Evolutionary conservation across 1,140 invertebrate genomes (phyloP).

Genomic region (Ladona fulva): DNA sequence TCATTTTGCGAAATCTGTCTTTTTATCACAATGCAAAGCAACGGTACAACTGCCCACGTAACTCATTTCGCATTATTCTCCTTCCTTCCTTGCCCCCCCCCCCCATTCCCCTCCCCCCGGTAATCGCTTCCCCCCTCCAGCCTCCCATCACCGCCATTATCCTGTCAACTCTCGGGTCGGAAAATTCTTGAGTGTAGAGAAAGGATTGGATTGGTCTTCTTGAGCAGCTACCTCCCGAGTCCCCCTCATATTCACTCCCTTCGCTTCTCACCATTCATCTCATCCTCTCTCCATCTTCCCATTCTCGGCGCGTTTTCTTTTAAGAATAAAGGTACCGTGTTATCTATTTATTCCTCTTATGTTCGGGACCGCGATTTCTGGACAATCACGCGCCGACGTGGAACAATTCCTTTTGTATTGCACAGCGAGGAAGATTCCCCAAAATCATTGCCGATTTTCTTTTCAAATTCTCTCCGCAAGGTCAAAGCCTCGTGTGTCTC

Average conservation of each 20-base stretch:
- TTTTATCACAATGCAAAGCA: too few species aligned
- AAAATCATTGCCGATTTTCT: too few species aligned
- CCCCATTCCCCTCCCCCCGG: neutral
- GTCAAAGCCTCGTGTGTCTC: too few species aligned
- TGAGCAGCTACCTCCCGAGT: neutral
- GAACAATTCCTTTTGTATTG: too few species aligned
- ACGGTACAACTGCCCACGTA: too few species aligned
- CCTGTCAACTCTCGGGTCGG: slow-evolving; percentile 5
- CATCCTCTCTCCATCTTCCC: neutral
- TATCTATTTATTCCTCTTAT: too few species aligned
- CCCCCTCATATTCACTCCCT: neutral
- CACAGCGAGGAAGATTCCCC: too few species aligned
- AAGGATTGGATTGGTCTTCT: slow-evolving; percentile 2
- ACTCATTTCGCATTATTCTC: neutral
- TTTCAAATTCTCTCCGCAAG: too few species aligned
- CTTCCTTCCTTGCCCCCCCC: neutral
- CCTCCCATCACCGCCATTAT: neutral
- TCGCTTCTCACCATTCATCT: neutral
- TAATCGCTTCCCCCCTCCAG: neutral
- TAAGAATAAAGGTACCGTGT: too few species aligned
- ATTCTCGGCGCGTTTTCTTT: neutral
- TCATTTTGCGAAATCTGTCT: too few species aligned
- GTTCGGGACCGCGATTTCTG: too few species aligned
- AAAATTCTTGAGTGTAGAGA: neutral
- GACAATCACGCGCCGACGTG: too few species aligned